Conservation (phyloP, 1,140 invertebrate genomes). For the Drosophila lowei region DNA sequence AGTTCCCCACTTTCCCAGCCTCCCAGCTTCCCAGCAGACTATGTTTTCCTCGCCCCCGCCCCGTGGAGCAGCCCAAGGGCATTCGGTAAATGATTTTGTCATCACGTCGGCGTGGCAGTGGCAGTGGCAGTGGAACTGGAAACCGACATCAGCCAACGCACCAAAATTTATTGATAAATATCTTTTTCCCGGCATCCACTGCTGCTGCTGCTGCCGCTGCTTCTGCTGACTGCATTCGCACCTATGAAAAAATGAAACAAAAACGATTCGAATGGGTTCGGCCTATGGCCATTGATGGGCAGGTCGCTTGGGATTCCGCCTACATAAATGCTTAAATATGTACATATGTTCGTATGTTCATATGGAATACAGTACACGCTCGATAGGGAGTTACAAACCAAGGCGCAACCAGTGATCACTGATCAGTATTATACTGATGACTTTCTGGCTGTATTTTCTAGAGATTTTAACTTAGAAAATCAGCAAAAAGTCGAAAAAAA, state of each 20-base stretch:
- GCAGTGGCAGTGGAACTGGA: too few species aligned
- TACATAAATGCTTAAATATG: neutral
- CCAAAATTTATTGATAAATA: slow-evolving; percentile 24
- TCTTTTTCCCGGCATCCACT: neutral
- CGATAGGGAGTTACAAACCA: too few species aligned
- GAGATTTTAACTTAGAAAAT: too few species aligned
- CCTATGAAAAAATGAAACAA: slow-evolving; percentile 2
- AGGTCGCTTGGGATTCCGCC: too few species aligned
- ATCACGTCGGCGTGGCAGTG: slow-evolving; percentile 15
- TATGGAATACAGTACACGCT: neutral
- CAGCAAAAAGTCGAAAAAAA: too few species aligned
- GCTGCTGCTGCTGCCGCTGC: too few species aligned
- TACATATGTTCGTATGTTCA: neutral
- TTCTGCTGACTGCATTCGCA: slow-evolving; percentile 18
- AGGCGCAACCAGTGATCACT: too few species aligned
- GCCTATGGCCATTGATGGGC: slow-evolving; percentile 10
- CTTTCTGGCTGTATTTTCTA: too few species aligned
- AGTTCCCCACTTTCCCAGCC: neutral
- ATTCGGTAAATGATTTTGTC: slow-evolving; percentile 21
- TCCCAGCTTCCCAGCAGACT: neutral
- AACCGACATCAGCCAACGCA: slow-evolving; percentile 14
- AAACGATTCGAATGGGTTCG: slow-evolving; percentile 27
- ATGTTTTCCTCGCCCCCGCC: too few species aligned
- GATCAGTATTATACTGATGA: too few species aligned
- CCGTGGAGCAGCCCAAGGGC: slow-evolving; percentile 8